Conservation (phyloP, 2,113 vertebrate genomes). For the Elaphurus davidianus region DNA sequence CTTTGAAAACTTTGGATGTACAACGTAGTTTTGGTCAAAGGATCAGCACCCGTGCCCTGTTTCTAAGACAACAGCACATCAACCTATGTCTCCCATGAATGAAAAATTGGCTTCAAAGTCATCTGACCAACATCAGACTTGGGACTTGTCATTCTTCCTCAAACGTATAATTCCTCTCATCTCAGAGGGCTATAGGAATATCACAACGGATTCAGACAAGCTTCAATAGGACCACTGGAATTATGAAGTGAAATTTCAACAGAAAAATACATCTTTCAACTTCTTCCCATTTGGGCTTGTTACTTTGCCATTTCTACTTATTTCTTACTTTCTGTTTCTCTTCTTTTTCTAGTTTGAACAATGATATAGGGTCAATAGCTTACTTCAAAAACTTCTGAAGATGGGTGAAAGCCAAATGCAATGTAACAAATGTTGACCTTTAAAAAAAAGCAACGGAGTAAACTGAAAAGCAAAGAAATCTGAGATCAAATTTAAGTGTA, state of each 20-base stretch:
- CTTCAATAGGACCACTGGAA: neutral
- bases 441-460: conserved; percentile 7
- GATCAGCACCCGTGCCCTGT: neutral
- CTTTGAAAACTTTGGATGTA: neutral
- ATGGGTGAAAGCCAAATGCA: neutral
- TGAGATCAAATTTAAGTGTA: conserved; percentile 25
- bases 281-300: neutral
- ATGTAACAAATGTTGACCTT: conserved; percentile 16
- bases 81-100: neutral
- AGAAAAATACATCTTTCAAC: neutral
- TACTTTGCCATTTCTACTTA: neutral
- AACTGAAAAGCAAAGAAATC: conserved; percentile 59
- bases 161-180: neutral
- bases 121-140: neutral
- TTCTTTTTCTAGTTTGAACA: neutral
- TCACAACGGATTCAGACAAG: neutral
- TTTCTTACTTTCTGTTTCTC: neutral
- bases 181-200: neutral
- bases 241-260: neutral
- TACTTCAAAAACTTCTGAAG: conserved; percentile 26
- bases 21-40: neutral
- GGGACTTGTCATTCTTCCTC: neutral
- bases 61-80: neutral
- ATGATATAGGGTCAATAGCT: neutral
- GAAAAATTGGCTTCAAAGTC: neutral